These are phyloP conservation scores for Phataginus tricuspis DNA, from an alignment of 2,797 vertebrate species.

Conservation along the genomic window DNA sequence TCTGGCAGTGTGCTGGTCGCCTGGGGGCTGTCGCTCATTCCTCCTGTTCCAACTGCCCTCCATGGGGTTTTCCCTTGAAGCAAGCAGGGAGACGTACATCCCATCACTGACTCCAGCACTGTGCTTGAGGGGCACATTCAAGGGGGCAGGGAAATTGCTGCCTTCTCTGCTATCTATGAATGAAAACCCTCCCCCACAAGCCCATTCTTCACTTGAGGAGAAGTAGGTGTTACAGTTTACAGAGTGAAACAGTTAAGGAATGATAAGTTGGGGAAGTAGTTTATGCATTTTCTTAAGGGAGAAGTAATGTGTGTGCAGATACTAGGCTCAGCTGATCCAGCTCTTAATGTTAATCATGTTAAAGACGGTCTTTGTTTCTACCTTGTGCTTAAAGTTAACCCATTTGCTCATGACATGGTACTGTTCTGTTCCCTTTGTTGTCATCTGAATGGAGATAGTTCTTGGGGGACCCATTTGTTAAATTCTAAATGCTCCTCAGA, in stretches of 20 bases:
- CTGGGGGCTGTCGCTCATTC: neutral
- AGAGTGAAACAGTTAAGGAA: neutral
- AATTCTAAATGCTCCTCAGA: neutral
- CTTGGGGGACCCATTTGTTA: neutral
- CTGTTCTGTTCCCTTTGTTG: neutral
- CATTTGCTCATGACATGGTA: accelerated
- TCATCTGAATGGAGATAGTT: neutral
- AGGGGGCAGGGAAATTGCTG: neutral
- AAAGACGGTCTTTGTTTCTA: neutral
- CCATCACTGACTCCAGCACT: neutral
- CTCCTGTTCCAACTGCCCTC: too few species aligned
- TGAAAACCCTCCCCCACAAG: neutral
- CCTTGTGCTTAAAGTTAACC: neutral
- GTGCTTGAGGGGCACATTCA: neutral
- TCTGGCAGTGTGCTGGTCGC: neutral
- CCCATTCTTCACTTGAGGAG: neutral
- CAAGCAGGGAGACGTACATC: neutral
- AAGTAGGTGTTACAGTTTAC: neutral
- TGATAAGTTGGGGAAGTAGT: neutral
- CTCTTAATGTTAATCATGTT: neutral
- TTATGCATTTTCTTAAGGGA: neutral
- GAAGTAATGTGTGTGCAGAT: neutral
- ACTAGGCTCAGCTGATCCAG: neutral
- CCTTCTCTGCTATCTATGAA: neutral
- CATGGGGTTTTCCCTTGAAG: neutral